Percentiles rank a stretch among this genome's conserved stretches.
These are phyloP conservation scores for Chelonus insularis DNA, from an alignment of 1,140 invertebrate genomes.

Conservation along the genomic window DNA sequence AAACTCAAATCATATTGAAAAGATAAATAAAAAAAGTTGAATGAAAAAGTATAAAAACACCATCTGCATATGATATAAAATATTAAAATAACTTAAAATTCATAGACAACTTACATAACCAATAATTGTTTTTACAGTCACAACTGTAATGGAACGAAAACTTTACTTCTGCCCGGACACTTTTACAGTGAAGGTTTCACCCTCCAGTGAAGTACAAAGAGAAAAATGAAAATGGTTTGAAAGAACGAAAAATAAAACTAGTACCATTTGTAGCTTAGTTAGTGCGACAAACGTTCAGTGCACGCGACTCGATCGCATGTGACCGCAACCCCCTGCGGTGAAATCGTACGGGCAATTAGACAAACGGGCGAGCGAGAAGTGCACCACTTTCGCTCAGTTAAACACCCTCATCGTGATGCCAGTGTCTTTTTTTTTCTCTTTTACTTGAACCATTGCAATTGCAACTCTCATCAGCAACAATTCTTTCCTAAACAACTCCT, in stretches of 20 bases:
- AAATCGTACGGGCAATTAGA: slow-evolving; percentile 43
- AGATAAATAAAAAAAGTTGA: too few relatives aligned
- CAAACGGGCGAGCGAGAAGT: slow-evolving; percentile 40
- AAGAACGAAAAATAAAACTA: slow-evolving; percentile 19
- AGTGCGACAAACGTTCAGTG: slow-evolving; percentile 21
- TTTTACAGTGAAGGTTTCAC: slow-evolving; percentile 10
- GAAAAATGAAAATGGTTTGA: not conserved
- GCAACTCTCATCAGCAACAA: too few relatives aligned
- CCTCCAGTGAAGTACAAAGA: slow-evolving; percentile 17
- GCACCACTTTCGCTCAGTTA: slow-evolving; percentile 30
- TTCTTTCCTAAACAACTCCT: too few relatives aligned
- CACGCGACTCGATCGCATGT: slow-evolving; percentile 28
- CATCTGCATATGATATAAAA: too few relatives aligned
- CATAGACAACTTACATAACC: not conserved
- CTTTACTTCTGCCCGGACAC: slow-evolving; percentile 15
- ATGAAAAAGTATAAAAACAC: too few relatives aligned
- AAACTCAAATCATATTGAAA: too few relatives aligned
- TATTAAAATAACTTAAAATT: not conserved
- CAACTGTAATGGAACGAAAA: slow-evolving; percentile 2
- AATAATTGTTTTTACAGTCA: not conserved
- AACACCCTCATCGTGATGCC: slow-evolving; percentile 18
- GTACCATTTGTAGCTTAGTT: slow-evolving; percentile 20
- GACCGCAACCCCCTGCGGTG: slow-evolving; percentile 21
- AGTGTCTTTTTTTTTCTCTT: not conserved
- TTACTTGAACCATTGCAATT: too few relatives aligned